Percentiles rank a stretch among this genome's conserved stretches.
Conservation (phyloP, 2,113 vertebrate genomes). For the Turnix velox region DNA sequence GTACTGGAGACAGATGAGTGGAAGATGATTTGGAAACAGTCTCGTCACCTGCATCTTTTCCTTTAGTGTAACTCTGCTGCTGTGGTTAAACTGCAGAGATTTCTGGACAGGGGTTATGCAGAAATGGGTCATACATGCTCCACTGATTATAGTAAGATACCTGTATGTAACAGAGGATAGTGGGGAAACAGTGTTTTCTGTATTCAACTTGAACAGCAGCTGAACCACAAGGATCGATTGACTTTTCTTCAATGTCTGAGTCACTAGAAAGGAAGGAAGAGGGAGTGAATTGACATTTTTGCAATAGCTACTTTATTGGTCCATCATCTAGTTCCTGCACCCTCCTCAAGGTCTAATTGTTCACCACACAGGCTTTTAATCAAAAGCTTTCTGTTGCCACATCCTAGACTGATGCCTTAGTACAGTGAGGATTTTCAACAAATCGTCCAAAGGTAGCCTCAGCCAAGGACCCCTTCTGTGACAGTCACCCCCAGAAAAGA, state of each 20-base stretch:
- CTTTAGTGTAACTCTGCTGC: not conserved
- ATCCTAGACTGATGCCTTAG: not conserved
- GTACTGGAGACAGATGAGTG: not conserved
- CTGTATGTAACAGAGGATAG: not conserved
- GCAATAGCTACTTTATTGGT: not conserved
- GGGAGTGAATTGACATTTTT: not conserved
- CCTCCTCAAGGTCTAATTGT: not conserved
- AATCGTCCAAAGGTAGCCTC: not conserved
- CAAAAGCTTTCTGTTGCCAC: not conserved
- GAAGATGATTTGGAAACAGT: not conserved
- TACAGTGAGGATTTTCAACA: not conserved
- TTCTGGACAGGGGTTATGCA: not conserved
- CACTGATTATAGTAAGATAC: rapidly evolving
- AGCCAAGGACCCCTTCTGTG: not conserved
- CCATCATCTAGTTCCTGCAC: not conserved
- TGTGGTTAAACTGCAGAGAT: not conserved
- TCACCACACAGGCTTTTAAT: not conserved
- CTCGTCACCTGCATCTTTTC: not conserved
- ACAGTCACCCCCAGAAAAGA: not conserved
- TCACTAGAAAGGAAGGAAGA: not conserved
- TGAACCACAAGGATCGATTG: not conserved
- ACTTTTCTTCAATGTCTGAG: not conserved
- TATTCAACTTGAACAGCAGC: not conserved
- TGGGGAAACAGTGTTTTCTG: not conserved
- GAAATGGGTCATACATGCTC: not conserved